phyloP scores from a whole-genome alignment of 2,888 invertebrate species.

The Aleiodes leptofemur region DNA sequence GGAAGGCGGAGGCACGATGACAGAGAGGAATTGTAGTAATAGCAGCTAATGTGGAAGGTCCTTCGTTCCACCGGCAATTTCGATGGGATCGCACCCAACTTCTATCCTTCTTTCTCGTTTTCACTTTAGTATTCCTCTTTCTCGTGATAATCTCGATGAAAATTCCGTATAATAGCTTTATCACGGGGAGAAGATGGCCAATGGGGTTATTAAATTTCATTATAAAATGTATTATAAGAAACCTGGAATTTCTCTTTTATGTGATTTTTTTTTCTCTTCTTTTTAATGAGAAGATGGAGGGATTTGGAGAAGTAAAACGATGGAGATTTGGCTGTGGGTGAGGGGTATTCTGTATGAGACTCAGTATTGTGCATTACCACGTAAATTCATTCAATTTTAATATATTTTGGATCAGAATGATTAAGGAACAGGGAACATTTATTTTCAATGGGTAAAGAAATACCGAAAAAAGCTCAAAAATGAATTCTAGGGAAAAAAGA shows the following conservation, averaged over 20 bases:
- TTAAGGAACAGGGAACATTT: too few species aligned
- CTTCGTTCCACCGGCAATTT: slow-evolving; percentile 52
- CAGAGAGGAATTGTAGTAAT: slow-evolving; percentile 65
- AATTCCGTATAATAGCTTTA: slow-evolving; percentile 48
- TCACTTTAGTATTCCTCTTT: slow-evolving; percentile 16
- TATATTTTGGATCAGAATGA: too few species aligned
- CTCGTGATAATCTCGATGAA: slow-evolving; percentile 24
- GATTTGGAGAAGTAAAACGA: not conserved
- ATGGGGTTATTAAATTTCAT: slow-evolving; percentile 44
- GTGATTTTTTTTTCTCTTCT: too few species aligned
- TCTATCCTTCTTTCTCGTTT: slow-evolving; percentile 5
- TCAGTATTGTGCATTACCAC: too few species aligned
- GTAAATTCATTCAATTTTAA: too few species aligned
- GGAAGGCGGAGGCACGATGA: slow-evolving; percentile 59
- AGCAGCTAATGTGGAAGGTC: slow-evolving; percentile 60
- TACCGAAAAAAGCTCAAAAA: too few species aligned
- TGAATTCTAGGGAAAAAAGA: too few species aligned
- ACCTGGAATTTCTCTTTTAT: not conserved
- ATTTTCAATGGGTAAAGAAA: too few species aligned
- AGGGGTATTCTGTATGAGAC: too few species aligned
- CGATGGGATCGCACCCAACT: slow-evolving; percentile 46
- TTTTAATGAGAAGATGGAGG: too few species aligned
- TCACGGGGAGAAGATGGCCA: slow-evolving; percentile 38
- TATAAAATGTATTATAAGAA: slow-evolving; percentile 8
- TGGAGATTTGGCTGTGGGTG: not conserved